Evolutionary conservation across 1,140 invertebrate species (phyloP), one percentile per base, ranked within the genome.

Genomic region (Papilio machaon): DNA sequence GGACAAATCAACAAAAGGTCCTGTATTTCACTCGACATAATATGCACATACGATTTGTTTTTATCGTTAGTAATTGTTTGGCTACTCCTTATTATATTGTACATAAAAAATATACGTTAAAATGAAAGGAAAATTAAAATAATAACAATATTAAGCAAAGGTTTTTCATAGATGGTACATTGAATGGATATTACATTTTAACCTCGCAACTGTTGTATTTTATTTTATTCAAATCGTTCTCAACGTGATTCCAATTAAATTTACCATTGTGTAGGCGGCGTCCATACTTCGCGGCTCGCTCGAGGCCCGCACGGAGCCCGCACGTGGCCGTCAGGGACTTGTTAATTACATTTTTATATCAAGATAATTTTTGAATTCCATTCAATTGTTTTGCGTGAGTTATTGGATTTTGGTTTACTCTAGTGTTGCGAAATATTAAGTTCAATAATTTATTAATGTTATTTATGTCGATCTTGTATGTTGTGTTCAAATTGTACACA

Each of bases 161-260:
- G n/a, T 60, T 60, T 19, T 10, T 60, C 58, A 60, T 60, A 60
- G 19, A 60, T 9, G 2, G n/a, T 60, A 4, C n/a, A 60, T 6
- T 23, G 58, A 60, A 60, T 60, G 17, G 58, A 35, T 6, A 19
- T 35, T 67, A 4, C 6, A 67, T 67, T 9, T 35, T 67, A 5
- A 35, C 23, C 60, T 67, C 11, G 60, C 60, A 3, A 70, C 10
- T 35, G 30, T 70, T 35, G 15, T 70, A 38, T 17, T 35, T 70
- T 70, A 35, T 35, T 70, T 70, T 35, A 17, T 70, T 10, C 23
- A 67, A 70, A 70, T 38, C 11, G 64, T 70, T 35, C 30, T 10
- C 64, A 35, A 70, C 10, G 3, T 70, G 35, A 70, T 38, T 70
- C 64, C 64, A 70, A 70, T 35, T 70, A 64, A 19, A 64, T 64